Evolutionary conservation across 2,888 invertebrate genomes (phyloP).

Genomic region (Lissonota sp.): DNA sequence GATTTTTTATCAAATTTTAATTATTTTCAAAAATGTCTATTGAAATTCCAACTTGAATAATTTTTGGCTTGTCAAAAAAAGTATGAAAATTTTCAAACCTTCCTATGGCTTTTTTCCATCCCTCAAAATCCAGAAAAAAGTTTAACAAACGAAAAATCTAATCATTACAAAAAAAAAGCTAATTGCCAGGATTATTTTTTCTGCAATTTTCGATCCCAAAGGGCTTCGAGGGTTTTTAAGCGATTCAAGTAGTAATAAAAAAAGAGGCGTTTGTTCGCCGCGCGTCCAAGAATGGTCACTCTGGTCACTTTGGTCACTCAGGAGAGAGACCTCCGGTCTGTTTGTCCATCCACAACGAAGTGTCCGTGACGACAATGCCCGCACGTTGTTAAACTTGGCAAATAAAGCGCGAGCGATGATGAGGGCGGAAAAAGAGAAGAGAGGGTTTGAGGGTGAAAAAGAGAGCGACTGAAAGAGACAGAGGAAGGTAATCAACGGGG

Average conservation of each 20-base stretch:
- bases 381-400: slow-evolving; percentile 38
- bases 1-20: no score
- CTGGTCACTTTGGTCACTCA: background rate
- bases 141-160: no score
- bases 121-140: no score
- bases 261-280: background rate
- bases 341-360: background rate
- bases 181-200: no score
- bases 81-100: no score
- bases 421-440: slow-evolving; percentile 9
- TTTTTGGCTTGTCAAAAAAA: no score
- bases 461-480: slow-evolving; percentile 57
- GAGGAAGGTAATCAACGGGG: slow-evolving; percentile 63
- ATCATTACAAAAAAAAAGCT: no score
- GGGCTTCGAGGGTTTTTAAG: no score
- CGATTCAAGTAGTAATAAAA: background rate
- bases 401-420: background rate
- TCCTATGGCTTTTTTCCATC: no score
- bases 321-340: background rate
- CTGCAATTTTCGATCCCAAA: no score
- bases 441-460: background rate
- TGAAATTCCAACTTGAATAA: no score
- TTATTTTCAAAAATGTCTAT: no score
- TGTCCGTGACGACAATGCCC: slow-evolving; percentile 29
- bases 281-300: background rate